phyloP scores from a whole-genome alignment of 1,140 invertebrate species.

The Dendroctonus ponderosae region DNA sequence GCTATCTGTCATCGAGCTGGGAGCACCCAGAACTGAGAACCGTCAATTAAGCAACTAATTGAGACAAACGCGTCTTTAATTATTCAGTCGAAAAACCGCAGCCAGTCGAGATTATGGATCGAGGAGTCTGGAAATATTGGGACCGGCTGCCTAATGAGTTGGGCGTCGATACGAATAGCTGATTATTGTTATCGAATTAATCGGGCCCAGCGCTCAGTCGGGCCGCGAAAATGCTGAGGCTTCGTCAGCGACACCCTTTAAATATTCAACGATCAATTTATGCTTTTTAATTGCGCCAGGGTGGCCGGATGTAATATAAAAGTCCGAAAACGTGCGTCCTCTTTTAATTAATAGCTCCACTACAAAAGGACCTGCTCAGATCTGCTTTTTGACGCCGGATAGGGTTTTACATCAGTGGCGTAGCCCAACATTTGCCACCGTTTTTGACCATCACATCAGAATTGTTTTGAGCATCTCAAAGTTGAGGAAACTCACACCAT shows the following conservation, averaged over 20 bases:
- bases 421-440: no score
- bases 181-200: slow-evolving; percentile 20
- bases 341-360: slow-evolving; percentile 37
- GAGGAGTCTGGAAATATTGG: no score
- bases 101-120: slow-evolving; percentile 29
- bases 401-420: no score
- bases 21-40: slow-evolving; percentile 20
- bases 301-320: slow-evolving; percentile 25
- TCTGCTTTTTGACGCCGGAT: slow-evolving; percentile 4
- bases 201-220: slow-evolving; percentile 14
- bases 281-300: slow-evolving; percentile 31
- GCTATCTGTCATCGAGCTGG: slow-evolving; percentile 22
- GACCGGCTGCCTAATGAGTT: no score
- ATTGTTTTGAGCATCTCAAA: no score
- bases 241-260: slow-evolving; percentile 20
- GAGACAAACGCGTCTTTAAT: slow-evolving; percentile 35
- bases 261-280: slow-evolving; percentile 36
- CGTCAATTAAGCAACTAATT: slow-evolving; percentile 33
- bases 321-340: slow-evolving; percentile 30
- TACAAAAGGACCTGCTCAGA: slow-evolving; percentile 20
- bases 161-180: no score
- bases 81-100: slow-evolving; percentile 27
- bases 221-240: slow-evolving; percentile 18
- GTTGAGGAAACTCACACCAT: no score
- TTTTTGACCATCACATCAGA: no score